Percentiles rank a stretch among this genome's conserved stretches.
These are phyloP conservation scores for Ellobius talpinus DNA, from an alignment of 2,113 vertebrate species.

Conservation along the genomic window DNA sequence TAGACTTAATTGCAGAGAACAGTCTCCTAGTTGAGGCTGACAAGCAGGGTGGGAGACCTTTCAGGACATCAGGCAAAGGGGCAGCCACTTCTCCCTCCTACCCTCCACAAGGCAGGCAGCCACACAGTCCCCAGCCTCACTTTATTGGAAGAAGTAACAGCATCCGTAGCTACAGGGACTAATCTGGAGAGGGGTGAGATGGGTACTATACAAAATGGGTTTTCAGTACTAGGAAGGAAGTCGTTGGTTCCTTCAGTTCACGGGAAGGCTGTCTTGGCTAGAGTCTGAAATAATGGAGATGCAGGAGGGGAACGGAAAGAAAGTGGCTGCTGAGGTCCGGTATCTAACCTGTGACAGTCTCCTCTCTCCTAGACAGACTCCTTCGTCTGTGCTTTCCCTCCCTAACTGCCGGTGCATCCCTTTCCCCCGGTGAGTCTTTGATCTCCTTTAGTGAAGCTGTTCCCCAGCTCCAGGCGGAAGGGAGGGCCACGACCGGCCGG, in stretches of 20 bases:
- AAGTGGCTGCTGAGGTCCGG: background rate
- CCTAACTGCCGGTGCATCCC: background rate
- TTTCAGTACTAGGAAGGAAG: conserved; percentile 66
- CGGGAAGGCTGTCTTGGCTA: conserved; percentile 12
- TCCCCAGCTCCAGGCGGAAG: background rate
- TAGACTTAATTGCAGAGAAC: background rate
- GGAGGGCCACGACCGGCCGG: rapidly evolving
- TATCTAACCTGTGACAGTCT: background rate
- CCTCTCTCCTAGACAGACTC: background rate
- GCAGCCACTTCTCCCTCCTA: background rate
- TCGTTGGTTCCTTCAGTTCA: conserved; percentile 50
- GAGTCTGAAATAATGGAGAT: conserved; percentile 52
- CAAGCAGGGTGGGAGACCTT: background rate
- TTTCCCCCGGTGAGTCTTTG: background rate
- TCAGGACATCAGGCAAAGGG: background rate
- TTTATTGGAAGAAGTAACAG: conserved; percentile 79
- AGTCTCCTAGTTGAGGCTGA: background rate
- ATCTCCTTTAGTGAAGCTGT: background rate
- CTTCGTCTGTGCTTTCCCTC: background rate
- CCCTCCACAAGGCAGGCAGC: conserved; percentile 33
- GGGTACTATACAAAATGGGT: conserved; percentile 63
- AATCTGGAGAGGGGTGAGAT: background rate
- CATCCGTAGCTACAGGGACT: conserved; percentile 59
- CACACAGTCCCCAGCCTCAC: conserved; percentile 55
- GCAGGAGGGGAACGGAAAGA: background rate